Percentiles rank a stretch among this genome's conserved stretches.
phyloP scores from a whole-genome alignment of 2,888 invertebrate species.

The Xanthorhoe designata region DNA sequence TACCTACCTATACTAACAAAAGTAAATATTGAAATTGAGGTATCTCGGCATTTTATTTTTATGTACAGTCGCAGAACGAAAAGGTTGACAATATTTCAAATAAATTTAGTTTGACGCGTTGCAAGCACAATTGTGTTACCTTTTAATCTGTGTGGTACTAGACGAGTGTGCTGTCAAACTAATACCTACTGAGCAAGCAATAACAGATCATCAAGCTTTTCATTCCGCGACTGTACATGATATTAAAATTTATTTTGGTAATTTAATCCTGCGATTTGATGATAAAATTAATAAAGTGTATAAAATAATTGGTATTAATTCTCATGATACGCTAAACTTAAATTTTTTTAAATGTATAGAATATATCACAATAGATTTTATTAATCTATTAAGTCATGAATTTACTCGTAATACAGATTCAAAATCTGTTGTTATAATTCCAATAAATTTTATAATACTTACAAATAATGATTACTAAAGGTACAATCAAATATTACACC shows the following conservation, averaged over 20 bases:
- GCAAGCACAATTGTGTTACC: too few species aligned
- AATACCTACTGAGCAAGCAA: too few species aligned
- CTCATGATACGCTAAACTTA: neutral
- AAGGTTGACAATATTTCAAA: too few species aligned
- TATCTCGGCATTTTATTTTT: constrained; percentile 29
- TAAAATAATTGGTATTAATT: neutral
- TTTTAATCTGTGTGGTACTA: too few species aligned
- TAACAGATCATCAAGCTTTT: too few species aligned
- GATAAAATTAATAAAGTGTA: neutral
- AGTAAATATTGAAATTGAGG: constrained; percentile 32
- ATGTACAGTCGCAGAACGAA: too few species aligned
- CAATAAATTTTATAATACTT: neutral
- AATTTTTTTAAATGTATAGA: neutral
- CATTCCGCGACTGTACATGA: too few species aligned
- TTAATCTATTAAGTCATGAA: neutral
- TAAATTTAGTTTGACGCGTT: too few species aligned
- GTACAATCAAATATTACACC: constrained; percentile 14
- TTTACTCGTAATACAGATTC: neutral
- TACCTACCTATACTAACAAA: constrained; percentile 10
- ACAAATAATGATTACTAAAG: constrained; percentile 1
- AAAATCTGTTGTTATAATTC: neutral
- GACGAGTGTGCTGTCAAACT: too few species aligned
- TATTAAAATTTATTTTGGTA: neutral
- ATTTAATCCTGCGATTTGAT: neutral
- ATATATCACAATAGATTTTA: too few species aligned